Conservation (phyloP, 2,113 vertebrate genomes). For the Microtus pennsylvanicus region DNA sequence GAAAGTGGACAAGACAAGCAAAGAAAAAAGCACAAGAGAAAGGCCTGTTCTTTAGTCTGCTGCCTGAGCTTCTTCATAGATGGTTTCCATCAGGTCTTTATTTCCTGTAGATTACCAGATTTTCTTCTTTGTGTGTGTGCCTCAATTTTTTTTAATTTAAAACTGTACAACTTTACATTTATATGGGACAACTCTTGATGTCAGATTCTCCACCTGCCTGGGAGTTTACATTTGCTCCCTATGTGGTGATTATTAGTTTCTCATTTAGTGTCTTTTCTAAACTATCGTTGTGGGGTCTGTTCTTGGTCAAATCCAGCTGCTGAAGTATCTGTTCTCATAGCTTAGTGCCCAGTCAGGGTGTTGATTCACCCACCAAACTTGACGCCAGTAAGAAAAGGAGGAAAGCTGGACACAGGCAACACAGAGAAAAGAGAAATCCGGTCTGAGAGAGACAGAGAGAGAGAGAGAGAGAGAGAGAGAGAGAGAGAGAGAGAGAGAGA, state of each 20-base stretch:
- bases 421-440: too few species aligned
- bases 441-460: not conserved
- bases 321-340: not conserved
- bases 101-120: not conserved
- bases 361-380: not conserved
- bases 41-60: not conserved
- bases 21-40: not conserved
- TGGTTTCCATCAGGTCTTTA: not conserved
- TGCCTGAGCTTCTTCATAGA: not conserved
- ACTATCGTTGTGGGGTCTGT: not conserved
- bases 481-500: not conserved
- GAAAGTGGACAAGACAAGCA: not conserved
- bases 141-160: not conserved
- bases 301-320: not conserved
- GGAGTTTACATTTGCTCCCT: not conserved
- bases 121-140: not conserved
- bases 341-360: not conserved
- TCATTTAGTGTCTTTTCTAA: not conserved
- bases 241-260: not conserved
- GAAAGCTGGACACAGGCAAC: not conserved
- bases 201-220: not conserved
- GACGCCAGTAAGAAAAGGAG: not conserved
- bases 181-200: not conserved
- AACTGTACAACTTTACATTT: not conserved
- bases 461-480: not conserved